These are phyloP conservation scores for Jordanella pulchra DNA, from an alignment of 2,797 vertebrate species.

Conservation along the genomic window DNA sequence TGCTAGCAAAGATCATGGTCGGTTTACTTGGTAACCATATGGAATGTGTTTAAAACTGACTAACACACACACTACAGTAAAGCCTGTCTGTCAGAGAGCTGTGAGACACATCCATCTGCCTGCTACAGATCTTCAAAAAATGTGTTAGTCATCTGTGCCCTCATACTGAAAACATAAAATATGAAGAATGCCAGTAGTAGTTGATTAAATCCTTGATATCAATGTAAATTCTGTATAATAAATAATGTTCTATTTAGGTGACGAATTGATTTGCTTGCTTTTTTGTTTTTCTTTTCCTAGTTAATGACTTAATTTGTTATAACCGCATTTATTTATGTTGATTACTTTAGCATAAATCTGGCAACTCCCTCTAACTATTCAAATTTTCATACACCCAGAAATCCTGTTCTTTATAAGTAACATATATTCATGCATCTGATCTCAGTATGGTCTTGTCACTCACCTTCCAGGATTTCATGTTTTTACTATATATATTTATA, in stretches of 20 bases:
- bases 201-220: not conserved
- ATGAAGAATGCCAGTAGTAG: constrained; percentile 12
- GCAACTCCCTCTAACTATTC: too few species aligned
- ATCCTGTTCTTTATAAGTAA: not conserved
- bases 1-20: constrained; percentile 23
- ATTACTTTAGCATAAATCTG: too few species aligned
- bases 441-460: constrained; percentile 36
- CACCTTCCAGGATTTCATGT: constrained; percentile 1
- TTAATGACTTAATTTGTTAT: too few species aligned
- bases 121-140: constrained; percentile 28
- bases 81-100: constrained; percentile 30
- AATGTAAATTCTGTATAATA: not conserved
- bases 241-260: too few species aligned
- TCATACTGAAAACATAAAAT: constrained; percentile 31
- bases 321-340: too few species aligned
- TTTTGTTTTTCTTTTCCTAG: too few species aligned
- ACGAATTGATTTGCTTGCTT: too few species aligned
- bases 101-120: constrained; percentile 35
- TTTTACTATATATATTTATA: not conserved
- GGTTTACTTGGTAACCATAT: constrained; percentile 37
- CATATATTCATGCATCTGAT: constrained; percentile 46
- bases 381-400: too few species aligned
- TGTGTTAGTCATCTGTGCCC: constrained; percentile 36
- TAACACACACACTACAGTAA: constrained; percentile 38
- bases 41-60: constrained; percentile 53